Conservation (phyloP, 2,113 vertebrate genomes). For the Pyxicephalus adspersus region DNA sequence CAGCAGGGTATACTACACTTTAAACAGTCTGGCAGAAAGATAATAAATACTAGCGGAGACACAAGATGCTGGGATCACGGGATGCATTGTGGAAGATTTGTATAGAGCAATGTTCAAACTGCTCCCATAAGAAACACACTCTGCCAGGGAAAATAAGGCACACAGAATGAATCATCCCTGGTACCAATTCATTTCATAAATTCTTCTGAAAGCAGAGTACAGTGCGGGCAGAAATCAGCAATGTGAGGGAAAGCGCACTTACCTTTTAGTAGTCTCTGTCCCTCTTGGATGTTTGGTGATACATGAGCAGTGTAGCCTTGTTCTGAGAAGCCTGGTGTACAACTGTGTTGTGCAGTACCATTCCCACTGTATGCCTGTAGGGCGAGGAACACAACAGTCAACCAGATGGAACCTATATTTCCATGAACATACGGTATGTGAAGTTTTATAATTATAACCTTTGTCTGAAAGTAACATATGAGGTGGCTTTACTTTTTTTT, state of each 20-base stretch:
- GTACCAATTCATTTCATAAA: slow-evolving; percentile 4
- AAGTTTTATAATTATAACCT: no score
- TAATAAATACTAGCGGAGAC: neutral
- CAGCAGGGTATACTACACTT: neutral
- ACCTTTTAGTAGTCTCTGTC: slow-evolving; percentile 82
- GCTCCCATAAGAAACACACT: slow-evolving; percentile 1
- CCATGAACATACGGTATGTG: no score
- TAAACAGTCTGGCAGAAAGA: neutral
- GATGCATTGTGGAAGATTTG: slow-evolving; percentile 1
- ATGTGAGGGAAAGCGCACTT: slow-evolving; percentile 51
- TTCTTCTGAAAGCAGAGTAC: neutral
- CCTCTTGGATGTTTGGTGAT: slow-evolving; percentile 72
- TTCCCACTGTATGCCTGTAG: slow-evolving; percentile 71
- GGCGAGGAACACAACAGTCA: slow-evolving; percentile 28
- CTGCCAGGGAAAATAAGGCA: neutral
- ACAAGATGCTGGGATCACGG: neutral
- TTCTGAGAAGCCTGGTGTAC: slow-evolving; percentile 77
- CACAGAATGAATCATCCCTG: neutral
- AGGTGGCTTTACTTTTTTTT: no score
- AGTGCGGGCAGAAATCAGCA: neutral
- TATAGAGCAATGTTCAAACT: neutral
- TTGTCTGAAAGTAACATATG: no score
- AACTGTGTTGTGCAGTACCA: slow-evolving; percentile 71
- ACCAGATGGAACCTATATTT: no score
- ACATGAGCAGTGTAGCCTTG: slow-evolving; percentile 72